Base-by-base conservation (phyloP, 2,888 invertebrate genomes). In the Lasius platythorax region DNA sequence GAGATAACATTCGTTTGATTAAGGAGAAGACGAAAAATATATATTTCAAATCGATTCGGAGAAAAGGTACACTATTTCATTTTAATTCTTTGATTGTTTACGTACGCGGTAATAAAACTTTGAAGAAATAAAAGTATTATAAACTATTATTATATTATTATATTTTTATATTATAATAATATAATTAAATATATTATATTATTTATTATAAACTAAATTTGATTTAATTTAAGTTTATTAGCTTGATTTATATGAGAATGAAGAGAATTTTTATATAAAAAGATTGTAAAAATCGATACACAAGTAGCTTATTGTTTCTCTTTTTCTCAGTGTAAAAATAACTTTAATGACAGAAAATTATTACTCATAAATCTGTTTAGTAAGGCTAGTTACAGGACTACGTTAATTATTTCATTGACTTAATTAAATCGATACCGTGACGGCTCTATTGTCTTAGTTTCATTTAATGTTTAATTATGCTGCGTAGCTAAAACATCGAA, bases 381-480 rank as follows among this genome's bases (percentile, higher is more conserved):
- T 18, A 12, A 75, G 12, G 3, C 3, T 64, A 50, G 11, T 28
- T 37, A 28, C 18, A 61, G n/a, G 3, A 33, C 37, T 58, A 63
- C 33, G 5, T n/a, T n/a, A 46, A 33, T 63, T 33, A 76, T 40
- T 67, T 76, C 2, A 53, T 40, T n/a, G 28, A 3, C 18, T 40
- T 56, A 76, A 76, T 56, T 76, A 76, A 67, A 66, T 67, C 28
- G 50, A 76, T 28, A 66, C 28, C 8, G 50, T 12, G 28, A 12
- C 23, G 18, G 37, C 12, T 18, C 50, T n/a, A 67, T 43, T 66
- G 64, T 63, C 30, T 50, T 37, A 3, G 18, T 67, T 68, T 68
- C 11, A 58, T 37, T 50, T 50, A 33, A 37, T 23, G n/a, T 67
- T 68, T 63, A 78, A 70, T 58, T 78, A 58, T 4, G 3, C 2